A percentile compares a stretch with the other conserved stretches of the same genome.
These are phyloP conservation scores for Lamellibrachia satsuma DNA, from an alignment of 2,888 invertebrate species.

Conservation along the genomic window DNA sequence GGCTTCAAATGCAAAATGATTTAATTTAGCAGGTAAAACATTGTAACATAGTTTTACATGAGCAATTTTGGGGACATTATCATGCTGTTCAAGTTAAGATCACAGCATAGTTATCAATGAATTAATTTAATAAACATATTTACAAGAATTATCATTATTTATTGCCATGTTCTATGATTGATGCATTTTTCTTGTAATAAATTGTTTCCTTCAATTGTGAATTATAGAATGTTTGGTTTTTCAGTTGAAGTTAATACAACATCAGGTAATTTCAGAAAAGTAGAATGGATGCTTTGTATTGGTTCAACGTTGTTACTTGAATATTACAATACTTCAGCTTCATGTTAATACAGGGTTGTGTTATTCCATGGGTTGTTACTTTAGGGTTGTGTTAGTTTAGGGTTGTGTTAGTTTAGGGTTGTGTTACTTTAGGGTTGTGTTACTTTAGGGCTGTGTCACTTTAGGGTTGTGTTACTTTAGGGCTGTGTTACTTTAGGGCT, in stretches of 20 bases:
- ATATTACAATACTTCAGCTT: not conserved
- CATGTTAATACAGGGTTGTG: not conserved
- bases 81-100: too few relatives aligned
- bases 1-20: too few relatives aligned
- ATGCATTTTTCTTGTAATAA: not conserved
- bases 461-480: not conserved
- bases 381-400: not conserved
- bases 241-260: slow-evolving; percentile 12
- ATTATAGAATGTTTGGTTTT: not conserved
- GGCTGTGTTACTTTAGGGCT: not conserved
- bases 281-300: not conserved
- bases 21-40: too few relatives aligned
- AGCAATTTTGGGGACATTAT: too few relatives aligned
- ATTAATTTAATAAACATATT: not conserved
- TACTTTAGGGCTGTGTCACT: not conserved
- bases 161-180: not conserved
- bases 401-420: not conserved
- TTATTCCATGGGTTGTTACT: not conserved
- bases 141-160: not conserved
- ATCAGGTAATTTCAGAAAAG: not conserved
- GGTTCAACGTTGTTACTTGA: not conserved
- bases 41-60: too few relatives aligned
- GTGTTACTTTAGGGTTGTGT: not conserved
- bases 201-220: not conserved
- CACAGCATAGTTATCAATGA: not conserved